phyloP scores from a whole-genome alignment of 1,140 invertebrate species.

The Penaeus chinensis region DNA sequence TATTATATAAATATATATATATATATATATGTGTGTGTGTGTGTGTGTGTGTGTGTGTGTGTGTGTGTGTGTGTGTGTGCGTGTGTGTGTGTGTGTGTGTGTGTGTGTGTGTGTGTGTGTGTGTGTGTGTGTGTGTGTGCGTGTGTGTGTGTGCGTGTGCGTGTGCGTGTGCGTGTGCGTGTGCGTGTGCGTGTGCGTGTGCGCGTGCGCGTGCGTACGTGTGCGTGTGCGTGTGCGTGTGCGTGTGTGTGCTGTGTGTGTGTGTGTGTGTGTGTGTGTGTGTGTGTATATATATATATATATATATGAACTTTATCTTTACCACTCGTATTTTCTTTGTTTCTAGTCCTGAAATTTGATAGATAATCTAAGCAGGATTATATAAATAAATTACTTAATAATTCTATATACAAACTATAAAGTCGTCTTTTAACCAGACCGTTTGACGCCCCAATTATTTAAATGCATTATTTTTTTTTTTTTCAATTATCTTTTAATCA shows the following conservation, averaged over 20 bases:
- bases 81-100: background rate
- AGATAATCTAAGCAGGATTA: too few species aligned
- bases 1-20: conserved; percentile 26
- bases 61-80: background rate
- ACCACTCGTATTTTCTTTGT: background rate
- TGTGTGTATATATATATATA: conserved; percentile 18
- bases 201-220: conserved; percentile 20
- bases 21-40: background rate
- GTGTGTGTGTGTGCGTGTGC: conserved; percentile 20
- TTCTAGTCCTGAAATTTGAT: too few species aligned
- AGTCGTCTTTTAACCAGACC: too few species aligned
- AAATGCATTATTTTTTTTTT: too few species aligned
- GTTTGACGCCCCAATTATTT: too few species aligned
- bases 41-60: too few species aligned
- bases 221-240: conserved; percentile 15
- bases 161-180: conserved; percentile 1
- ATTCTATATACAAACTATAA: too few species aligned
- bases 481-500: too few species aligned
- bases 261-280: too few species aligned
- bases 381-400: too few species aligned
- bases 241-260: too few species aligned
- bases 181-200: conserved; percentile 1
- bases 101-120: conserved; percentile 12
- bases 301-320: background rate
- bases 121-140: conserved; percentile 29